Evolutionary conservation across 1,140 invertebrate species (phyloP), one percentile per base, ranked within the genome.

Genomic region (Euura saliciscinereae): DNA sequence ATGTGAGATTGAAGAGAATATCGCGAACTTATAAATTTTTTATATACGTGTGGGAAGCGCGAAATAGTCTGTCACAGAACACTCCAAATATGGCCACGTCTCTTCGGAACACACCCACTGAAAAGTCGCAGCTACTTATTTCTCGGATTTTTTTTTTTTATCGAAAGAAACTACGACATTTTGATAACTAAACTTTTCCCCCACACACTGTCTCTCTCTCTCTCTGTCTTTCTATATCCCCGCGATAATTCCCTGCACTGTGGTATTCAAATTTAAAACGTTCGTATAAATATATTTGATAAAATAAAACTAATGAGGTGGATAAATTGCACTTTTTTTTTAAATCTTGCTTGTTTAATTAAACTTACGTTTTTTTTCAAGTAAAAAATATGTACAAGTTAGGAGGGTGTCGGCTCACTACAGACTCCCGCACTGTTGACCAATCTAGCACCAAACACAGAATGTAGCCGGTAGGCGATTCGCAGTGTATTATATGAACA

Each of bases 401-500:
- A 72, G 66, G 71, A 75, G 74, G 71, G 66, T 68, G 46, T 75
- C 72, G 72, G 73, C 46, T 71, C 59, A 75, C 77, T 75, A 79
- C 75, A 43, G 66, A 77, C 76, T 68, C 5, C 65, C 65, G 64
- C 70, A 75, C 78, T 51, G 71, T 73, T 72, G 44, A 75, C 78
- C 76, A 75, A 78, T 76, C 77, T 76, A 83, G 76, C 82, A 83
- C 82, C 80, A 68, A 79, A 78, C 84, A 80, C 81, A 83, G 80
- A 87, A 81, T 86, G 85, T 85, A 78, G 68, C 69, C 74, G 78
- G 78, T 76, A 78, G 75, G 78, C 82, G 81, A 76, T 72, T 75
- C 73, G 73, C 82, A 76, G 78, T 80, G 83, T 85, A 82, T 86
- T 87, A 86, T 86, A 86, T 79, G 79, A 83, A 83, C 73, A 71